Base-by-base conservation (phyloP, 2,888 invertebrate species). In the Thecocarcelia acutangulata region DNA sequence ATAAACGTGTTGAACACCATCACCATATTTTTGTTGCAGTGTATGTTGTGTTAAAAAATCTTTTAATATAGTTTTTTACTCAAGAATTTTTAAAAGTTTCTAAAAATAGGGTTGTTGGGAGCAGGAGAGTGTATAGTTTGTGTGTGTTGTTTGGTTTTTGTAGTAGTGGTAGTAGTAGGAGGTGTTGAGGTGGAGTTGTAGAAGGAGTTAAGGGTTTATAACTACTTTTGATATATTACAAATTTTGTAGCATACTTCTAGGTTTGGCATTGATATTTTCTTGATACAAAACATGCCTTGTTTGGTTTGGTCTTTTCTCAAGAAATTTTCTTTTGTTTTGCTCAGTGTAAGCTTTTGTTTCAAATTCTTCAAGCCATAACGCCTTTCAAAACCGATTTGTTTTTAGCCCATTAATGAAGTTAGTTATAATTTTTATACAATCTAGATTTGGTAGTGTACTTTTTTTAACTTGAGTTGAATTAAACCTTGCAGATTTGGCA, bases 1-100 rank as follows among this genome's bases (percentile, higher is more conserved):
- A 52, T 75, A 59, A 66, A 64, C 50, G 83, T 86, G 86, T 88
- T 85, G 86, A 87, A 87, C 87, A 88, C 89, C 89, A 88, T 88
- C 88, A 89, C 89, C 88, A 88, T 86, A 78, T 85, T 69, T 79
- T 78, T 76, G 61, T 73, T 75, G 73, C 81, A 77, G 70, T 78
- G 77, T 84, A 56, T 61, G 48, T 78, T 73, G 83, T 76, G 75
- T 83, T 68, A 4, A 50, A 64, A 11, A 42, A 52, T 61, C 46
- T 33, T 37, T 21, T 37, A 13, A 17, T 64, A 28, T 17, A 42
- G 58, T 61, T 69, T 73, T 72, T 37, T 19, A 42, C 73, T 75
- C 69, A 69, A 58, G 33, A 56, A 69, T 58, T 48, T 68, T 75
- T 74, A 63, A n/a, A 61, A 64, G 15, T 58, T 50, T 50, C 70